Conservation (phyloP, 2,888 invertebrate species). For the Eupithecia insigniata region DNA sequence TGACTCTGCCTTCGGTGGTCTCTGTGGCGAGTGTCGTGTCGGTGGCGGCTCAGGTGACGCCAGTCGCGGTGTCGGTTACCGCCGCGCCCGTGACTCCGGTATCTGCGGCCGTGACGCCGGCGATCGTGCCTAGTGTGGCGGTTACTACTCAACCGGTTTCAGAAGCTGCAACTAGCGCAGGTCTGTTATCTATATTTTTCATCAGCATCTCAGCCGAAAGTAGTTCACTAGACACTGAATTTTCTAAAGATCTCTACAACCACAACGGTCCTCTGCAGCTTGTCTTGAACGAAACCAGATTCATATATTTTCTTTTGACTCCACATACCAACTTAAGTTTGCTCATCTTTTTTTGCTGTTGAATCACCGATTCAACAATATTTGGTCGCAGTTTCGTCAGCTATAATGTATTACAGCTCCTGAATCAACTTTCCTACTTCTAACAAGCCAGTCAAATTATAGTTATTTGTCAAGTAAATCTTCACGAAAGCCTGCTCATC, state of each 20-base stretch:
- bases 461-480: slow-evolving; percentile 47
- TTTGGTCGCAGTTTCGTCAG: slow-evolving; percentile 11
- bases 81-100: slow-evolving; percentile 51
- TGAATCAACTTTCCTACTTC: slow-evolving; percentile 18
- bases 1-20: slow-evolving; percentile 39
- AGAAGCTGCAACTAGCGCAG: slow-evolving; percentile 55
- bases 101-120: slow-evolving; percentile 51
- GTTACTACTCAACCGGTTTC: slow-evolving; percentile 51
- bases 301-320: background rate
- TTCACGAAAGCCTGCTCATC: slow-evolving; percentile 58
- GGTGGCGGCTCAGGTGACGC: slow-evolving; percentile 46
- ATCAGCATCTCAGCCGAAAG: background rate
- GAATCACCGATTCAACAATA: background rate
- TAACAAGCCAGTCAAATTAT: slow-evolving; percentile 18
- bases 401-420: slow-evolving; percentile 8
- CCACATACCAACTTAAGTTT: background rate
- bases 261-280: background rate
- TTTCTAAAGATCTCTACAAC: background rate
- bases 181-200: slow-evolving; percentile 45
- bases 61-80: slow-evolving; percentile 37
- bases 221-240: background rate
- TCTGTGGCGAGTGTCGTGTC: slow-evolving; percentile 51
- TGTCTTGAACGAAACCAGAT: background rate
- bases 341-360: background rate
- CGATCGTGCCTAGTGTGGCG: slow-evolving; percentile 42